Evolutionary conservation across 2,113 vertebrate genomes (phyloP).

Genomic region (Larimichthys crocea): DNA sequence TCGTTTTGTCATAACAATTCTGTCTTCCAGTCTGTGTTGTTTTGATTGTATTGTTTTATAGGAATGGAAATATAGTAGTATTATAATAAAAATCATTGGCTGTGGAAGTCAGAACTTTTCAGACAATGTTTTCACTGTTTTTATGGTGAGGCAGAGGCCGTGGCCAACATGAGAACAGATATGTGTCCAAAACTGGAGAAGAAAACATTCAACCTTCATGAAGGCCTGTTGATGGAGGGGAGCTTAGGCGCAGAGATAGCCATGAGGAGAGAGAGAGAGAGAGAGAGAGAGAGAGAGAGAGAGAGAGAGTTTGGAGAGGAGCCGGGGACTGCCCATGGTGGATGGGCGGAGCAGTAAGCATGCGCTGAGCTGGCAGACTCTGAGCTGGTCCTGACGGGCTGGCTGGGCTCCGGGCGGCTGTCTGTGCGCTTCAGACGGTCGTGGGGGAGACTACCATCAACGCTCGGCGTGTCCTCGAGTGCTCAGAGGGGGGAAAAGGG

Average conservation of each 20-base stretch:
- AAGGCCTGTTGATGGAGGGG: slow-evolving; percentile 26
- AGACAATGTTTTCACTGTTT: background rate
- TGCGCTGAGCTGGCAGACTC: slow-evolving; percentile 87
- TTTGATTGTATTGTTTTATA: background rate
- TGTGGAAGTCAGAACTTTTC: background rate
- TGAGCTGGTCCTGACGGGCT: slow-evolving; percentile 84
- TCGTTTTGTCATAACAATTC: background rate
- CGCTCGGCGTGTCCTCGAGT: slow-evolving; percentile 71
- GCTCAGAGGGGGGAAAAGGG: slow-evolving; percentile 27
- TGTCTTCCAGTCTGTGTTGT: background rate
- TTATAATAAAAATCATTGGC: background rate
- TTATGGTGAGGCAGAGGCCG: background rate
- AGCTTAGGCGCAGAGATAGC: slow-evolving; percentile 32
- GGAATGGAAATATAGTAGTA: background rate
- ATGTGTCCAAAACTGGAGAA: background rate
- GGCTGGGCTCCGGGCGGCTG: slow-evolving; percentile 83
- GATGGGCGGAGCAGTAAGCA: slow-evolving; percentile 84
- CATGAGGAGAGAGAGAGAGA: slow-evolving; percentile 31
- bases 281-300: background rate
- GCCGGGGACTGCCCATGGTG: slow-evolving; percentile 78
- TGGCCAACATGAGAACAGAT: background rate
- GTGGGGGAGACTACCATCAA: slow-evolving; percentile 75
- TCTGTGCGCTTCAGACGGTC: slow-evolving; percentile 79
- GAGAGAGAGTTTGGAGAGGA: slow-evolving; percentile 62
- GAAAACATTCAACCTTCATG: background rate